These are phyloP conservation scores for Clarias batrachus DNA, from an alignment of 2,113 vertebrate genomes.

Conservation along the genomic window DNA sequence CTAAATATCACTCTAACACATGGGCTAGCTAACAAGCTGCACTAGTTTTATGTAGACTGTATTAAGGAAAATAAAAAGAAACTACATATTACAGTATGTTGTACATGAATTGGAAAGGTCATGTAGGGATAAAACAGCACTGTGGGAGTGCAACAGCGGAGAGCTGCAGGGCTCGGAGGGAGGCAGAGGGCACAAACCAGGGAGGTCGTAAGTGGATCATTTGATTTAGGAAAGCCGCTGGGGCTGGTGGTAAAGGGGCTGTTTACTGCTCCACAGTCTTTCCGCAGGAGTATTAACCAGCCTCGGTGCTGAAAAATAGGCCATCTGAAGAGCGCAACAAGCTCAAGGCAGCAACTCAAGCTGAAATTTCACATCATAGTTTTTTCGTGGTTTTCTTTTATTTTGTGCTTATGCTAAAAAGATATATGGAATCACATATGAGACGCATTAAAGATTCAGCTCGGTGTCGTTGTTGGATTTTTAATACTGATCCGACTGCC, in stretches of 20 bases:
- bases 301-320: constrained; percentile 63
- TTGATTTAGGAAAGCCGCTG: constrained; percentile 57
- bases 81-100: not conserved
- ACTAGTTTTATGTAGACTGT: not conserved
- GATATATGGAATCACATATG: not conserved
- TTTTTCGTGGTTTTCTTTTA: not conserved
- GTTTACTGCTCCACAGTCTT: constrained; percentile 57
- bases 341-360: not conserved
- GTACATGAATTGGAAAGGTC: constrained; percentile 16
- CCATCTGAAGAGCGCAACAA: constrained; percentile 67
- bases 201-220: constrained; percentile 61
- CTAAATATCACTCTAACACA: not conserved
- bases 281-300: constrained; percentile 65
- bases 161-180: constrained; percentile 25
- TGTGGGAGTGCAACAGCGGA: constrained; percentile 5
- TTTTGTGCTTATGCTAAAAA: not conserved
- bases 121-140: constrained; percentile 5
- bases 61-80: not conserved
- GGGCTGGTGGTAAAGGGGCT: constrained; percentile 56
- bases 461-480: not conserved
- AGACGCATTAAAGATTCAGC: not conserved
- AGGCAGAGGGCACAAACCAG: constrained; percentile 48
- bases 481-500: not conserved
- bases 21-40: not conserved
- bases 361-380: constrained; percentile 7